Base-by-base conservation (phyloP, 2,888 invertebrate genomes). In the Heliconius charithonia region DNA sequence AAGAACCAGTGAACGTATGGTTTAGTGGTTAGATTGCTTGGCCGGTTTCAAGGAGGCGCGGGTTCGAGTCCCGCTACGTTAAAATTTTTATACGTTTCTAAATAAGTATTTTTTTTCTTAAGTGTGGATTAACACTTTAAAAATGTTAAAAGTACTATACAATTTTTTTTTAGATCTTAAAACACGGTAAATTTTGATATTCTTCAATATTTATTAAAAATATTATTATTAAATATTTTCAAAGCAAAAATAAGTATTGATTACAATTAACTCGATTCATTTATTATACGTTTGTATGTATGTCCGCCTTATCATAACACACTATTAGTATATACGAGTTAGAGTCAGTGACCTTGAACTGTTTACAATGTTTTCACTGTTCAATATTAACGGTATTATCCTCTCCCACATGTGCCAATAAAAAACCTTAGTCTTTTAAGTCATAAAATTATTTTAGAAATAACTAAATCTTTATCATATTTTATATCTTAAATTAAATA, bases 261-360 rank as follows among this genome's bases (percentile, higher is more conserved):
- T 37, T 37, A 37, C 9, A 37, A 9, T 9, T 37, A 37, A 37
- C 32, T 37, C 32, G 32, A 32, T 32, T 37, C 9, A 37, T 37
- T 37, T 1, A 37, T 37, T 37, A 37, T 37, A 37, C 1, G 4
- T 62, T 25, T 62, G 25, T 12, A 25, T 62, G 13, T 63, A 63
- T 25, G 27, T 27, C 12, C 27, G 25, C 27, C 7, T 63, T 63
- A 25, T 12, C 13, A 63, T 25, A 62, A 12, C 3, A 27, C 27
- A 1, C 7, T 63, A 27, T 16, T 63, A 27, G 27, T 13, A 63
- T 27, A 7, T 3, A 13, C 27, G 69, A 69, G 25, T 69, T 41
- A 69, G 7, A 69, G 25, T 69, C 6, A 69, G 9, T 9, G 32
- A 16, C 69, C 41, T 69, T 69, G 69, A 69, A 69, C 69, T 69